Evolutionary conservation across 2,888 invertebrate genomes (phyloP).

Genomic region (Drosophila atroscutellata): DNA sequence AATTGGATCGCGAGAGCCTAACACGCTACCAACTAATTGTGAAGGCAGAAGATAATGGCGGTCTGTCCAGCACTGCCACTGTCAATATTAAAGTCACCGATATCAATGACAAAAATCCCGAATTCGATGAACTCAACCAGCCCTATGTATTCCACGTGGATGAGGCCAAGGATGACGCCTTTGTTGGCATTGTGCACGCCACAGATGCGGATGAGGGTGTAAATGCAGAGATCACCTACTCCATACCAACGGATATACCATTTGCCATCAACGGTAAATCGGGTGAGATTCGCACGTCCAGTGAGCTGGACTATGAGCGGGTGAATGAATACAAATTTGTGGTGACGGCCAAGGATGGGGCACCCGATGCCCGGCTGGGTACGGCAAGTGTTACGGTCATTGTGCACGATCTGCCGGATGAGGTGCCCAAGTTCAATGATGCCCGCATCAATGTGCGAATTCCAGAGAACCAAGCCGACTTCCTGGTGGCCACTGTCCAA

Average conservation of each 20-base stretch:
- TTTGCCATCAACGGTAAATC: slow-evolving; percentile 92
- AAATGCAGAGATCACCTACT: slow-evolving; percentile 93
- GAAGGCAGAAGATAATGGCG: slow-evolving; percentile 94
- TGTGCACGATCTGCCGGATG: slow-evolving; percentile 92
- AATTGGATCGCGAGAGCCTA: slow-evolving; percentile 94
- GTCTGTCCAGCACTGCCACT: slow-evolving; percentile 91
- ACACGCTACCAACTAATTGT: slow-evolving; percentile 94
- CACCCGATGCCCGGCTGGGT: slow-evolving; percentile 92
- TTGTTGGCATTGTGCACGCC: slow-evolving; percentile 93
- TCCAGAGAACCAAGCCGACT: slow-evolving; percentile 93
- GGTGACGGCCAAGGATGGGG: slow-evolving; percentile 95
- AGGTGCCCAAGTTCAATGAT: slow-evolving; percentile 91
- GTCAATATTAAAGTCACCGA: slow-evolving; percentile 96
- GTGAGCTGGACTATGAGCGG: slow-evolving; percentile 92
- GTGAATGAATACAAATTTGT: slow-evolving; percentile 91
- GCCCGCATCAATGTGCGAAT: slow-evolving; percentile 91
- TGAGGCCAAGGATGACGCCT: slow-evolving; percentile 88
- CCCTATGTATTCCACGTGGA: slow-evolving; percentile 93
- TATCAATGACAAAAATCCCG: slow-evolving; percentile 96
- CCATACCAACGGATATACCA: slow-evolving; percentile 91
- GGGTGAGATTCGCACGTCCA: slow-evolving; percentile 91
- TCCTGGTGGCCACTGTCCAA: slow-evolving; percentile 92
- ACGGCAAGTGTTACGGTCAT: slow-evolving; percentile 94
- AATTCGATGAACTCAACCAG: slow-evolving; percentile 90
- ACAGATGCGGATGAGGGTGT: slow-evolving; percentile 94